Percentiles rank a stretch among this genome's conserved stretches.
Conservation (phyloP, 2,888 invertebrate species). For the Lasius fuliginosus region DNA sequence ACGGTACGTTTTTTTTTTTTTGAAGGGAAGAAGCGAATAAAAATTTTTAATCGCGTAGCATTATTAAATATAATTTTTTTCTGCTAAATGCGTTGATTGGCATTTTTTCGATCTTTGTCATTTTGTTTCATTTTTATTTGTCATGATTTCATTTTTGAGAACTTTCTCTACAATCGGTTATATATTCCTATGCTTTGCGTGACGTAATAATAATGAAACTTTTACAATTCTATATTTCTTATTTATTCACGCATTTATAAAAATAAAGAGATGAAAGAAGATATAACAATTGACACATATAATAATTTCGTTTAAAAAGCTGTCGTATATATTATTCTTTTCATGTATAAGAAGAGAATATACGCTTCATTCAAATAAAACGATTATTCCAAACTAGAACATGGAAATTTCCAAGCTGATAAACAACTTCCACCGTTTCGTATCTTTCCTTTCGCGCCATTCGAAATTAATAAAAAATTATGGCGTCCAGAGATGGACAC, state of each 20-base stretch:
- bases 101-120: background rate
- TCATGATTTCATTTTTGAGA: background rate
- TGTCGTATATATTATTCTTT: background rate
- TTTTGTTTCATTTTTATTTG: background rate
- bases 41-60: background rate
- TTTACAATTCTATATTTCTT: background rate
- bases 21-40: conserved; percentile 2
- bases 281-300: background rate
- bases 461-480: conserved; percentile 39
- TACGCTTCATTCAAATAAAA: background rate
- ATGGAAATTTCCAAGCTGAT: background rate
- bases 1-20: background rate
- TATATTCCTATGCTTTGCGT: too few species aligned
- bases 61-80: conserved; percentile 7
- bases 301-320: background rate
- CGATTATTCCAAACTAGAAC: background rate
- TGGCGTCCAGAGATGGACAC: conserved; percentile 12
- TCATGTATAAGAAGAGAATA: background rate
- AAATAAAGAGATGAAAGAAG: background rate
- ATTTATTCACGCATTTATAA: background rate
- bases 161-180: too few species aligned
- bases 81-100: background rate
- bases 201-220: background rate
- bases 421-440: conserved; percentile 13
- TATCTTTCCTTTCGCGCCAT: background rate